Conservation (phyloP, 2,888 invertebrate species). For the Acronicta leporina region DNA sequence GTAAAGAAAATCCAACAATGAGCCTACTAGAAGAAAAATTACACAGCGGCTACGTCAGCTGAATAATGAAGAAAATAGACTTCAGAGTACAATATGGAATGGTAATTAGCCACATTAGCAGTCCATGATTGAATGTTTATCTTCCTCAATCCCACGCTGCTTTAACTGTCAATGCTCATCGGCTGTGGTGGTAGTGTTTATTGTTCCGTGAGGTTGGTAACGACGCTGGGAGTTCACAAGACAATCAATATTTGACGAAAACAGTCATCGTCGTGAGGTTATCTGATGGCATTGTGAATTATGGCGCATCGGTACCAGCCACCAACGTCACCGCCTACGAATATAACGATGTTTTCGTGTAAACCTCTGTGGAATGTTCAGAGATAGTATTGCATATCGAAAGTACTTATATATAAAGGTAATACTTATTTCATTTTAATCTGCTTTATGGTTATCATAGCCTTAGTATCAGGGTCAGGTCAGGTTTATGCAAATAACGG, state of each 20-base stretch:
- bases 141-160: constrained; percentile 64
- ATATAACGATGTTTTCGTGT: constrained; percentile 69
- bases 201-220: constrained; percentile 53
- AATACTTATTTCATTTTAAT: constrained; percentile 30
- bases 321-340: constrained; percentile 74
- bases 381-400: constrained; percentile 46
- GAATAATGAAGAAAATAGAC: constrained; percentile 49
- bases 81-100: constrained; percentile 54
- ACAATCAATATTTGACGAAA: constrained; percentile 75
- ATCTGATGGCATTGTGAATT: constrained; percentile 79
- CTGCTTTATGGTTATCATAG: constrained; percentile 45
- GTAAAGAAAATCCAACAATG: constrained; percentile 45
- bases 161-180: constrained; percentile 47
- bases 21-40: constrained; percentile 46
- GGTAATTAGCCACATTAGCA: constrained; percentile 62
- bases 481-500: constrained; percentile 34
- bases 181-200: constrained; percentile 47
- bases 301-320: constrained; percentile 77
- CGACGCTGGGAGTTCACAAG: constrained; percentile 55
- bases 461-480: constrained; percentile 42
- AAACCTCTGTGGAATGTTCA: constrained; percentile 52
- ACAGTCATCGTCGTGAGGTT: constrained; percentile 67
- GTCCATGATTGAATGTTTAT: constrained; percentile 54
- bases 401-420: constrained; percentile 39
- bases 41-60: constrained; percentile 31